These are phyloP conservation scores for Hippocampus comes DNA, from an alignment of 2,113 vertebrate genomes.

Conservation along the genomic window DNA sequence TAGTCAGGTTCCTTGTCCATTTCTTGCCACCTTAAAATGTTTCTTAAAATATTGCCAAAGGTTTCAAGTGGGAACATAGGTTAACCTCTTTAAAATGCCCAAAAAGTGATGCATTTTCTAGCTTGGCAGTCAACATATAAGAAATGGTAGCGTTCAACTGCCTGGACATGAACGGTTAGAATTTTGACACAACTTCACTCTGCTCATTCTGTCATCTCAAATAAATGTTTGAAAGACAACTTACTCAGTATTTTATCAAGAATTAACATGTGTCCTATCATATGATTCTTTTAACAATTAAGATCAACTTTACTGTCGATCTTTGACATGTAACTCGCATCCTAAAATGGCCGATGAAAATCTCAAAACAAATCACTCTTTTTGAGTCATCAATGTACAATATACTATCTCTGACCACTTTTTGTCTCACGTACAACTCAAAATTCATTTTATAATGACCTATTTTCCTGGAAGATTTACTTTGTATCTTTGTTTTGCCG, in stretches of 20 bases:
- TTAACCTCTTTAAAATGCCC: background rate
- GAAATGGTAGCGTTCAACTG: background rate
- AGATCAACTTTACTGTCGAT: background rate
- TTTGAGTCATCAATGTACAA: background rate
- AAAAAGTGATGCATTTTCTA: background rate
- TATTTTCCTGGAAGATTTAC: background rate
- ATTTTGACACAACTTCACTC: background rate
- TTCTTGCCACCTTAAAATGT: background rate
- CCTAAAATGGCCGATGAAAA: background rate
- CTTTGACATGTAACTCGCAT: background rate
- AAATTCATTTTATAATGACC: background rate
- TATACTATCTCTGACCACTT: background rate
- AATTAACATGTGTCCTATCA: too few relatives aligned
- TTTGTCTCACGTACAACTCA: background rate
- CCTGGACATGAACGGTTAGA: background rate
- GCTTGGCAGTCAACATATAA: background rate
- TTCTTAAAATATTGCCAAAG: background rate
- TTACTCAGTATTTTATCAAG: too few relatives aligned
- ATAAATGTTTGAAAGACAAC: too few relatives aligned
- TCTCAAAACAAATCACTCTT: background rate
- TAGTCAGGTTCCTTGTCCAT: background rate
- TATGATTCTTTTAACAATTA: background rate
- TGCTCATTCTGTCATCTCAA: background rate
- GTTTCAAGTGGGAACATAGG: background rate
- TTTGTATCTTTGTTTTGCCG: background rate